Evolutionary conservation across 2,888 invertebrate genomes (phyloP).

Genomic region (Dynastes grantii): DNA sequence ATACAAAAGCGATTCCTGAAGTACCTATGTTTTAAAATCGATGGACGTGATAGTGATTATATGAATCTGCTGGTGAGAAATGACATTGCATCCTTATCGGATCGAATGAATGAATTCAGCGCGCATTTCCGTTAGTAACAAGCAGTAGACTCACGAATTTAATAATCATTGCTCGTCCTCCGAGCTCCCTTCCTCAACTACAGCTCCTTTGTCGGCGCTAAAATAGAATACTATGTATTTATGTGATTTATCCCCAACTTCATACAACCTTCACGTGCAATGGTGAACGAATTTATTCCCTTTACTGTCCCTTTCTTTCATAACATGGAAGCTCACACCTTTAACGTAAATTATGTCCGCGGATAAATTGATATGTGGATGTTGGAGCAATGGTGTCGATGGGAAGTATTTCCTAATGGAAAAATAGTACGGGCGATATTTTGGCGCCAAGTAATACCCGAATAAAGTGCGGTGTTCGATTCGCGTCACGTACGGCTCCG

Average conservation of each 20-base stretch:
- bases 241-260: not conserved
- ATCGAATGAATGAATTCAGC: too few relatives aligned
- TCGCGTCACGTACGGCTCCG: slow-evolving; percentile 60
- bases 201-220: not conserved
- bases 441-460: slow-evolving; percentile 53
- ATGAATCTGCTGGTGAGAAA: too few relatives aligned
- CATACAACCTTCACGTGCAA: not conserved
- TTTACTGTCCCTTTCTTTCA: not conserved
- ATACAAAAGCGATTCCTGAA: too few relatives aligned
- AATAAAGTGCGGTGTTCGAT: slow-evolving; percentile 56
- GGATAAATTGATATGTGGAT: slow-evolving; percentile 21
- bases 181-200: too few relatives aligned
- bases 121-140: too few relatives aligned
- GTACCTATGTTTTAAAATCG: too few relatives aligned
- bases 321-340: not conserved
- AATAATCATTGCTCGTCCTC: too few relatives aligned
- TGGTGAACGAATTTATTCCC: not conserved
- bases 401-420: slow-evolving; percentile 42
- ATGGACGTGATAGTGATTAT: too few relatives aligned
- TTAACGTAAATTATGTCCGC: slow-evolving; percentile 6
- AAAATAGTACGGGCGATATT: slow-evolving; percentile 52
- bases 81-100: too few relatives aligned
- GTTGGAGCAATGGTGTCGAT: slow-evolving; percentile 10
- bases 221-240: not conserved
- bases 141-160: too few relatives aligned